Conservation (phyloP, 2,888 invertebrate species). For the Tineola bisselliella region DNA sequence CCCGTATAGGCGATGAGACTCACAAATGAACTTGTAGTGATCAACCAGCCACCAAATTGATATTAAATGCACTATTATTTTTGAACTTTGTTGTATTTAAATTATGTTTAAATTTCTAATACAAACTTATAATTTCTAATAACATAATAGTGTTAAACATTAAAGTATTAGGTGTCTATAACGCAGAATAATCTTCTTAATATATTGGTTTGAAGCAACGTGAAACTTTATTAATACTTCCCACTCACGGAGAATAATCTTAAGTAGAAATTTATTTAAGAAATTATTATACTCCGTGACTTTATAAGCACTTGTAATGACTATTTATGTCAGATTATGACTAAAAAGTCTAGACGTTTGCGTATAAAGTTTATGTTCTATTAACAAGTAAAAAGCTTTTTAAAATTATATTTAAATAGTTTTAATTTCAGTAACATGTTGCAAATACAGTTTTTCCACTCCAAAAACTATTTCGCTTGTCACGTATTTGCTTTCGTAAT, state of each 20-base stretch:
- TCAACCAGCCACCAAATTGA: not conserved
- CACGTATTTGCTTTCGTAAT: conserved; percentile 13
- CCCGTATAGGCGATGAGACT: not conserved
- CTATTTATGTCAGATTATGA: not conserved
- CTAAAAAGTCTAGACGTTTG: not conserved
- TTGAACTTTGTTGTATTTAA: too few species aligned
- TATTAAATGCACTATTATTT: too few species aligned
- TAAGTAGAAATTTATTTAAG: not conserved
- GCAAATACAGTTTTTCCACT: not conserved
- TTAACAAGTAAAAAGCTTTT: not conserved
- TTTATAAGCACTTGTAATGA: not conserved
- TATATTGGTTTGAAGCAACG: too few species aligned
- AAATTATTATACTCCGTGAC: not conserved
- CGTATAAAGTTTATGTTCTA: not conserved
- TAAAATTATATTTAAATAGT: too few species aligned
- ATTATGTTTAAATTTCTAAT: too few species aligned
- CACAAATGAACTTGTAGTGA: not conserved
- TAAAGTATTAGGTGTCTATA: too few species aligned
- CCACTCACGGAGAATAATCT: not conserved
- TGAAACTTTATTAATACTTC: too few species aligned
- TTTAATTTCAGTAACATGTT: not conserved
- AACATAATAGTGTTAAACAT: too few species aligned
- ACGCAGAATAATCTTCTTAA: too few species aligned
- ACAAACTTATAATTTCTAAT: too few species aligned
- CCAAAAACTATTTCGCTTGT: conserved; percentile 10